A percentile compares a stretch with the other conserved stretches of the same genome.
Conservation (phyloP, 2,888 invertebrate genomes). For the Pristionchus fissidentatus region DNA sequence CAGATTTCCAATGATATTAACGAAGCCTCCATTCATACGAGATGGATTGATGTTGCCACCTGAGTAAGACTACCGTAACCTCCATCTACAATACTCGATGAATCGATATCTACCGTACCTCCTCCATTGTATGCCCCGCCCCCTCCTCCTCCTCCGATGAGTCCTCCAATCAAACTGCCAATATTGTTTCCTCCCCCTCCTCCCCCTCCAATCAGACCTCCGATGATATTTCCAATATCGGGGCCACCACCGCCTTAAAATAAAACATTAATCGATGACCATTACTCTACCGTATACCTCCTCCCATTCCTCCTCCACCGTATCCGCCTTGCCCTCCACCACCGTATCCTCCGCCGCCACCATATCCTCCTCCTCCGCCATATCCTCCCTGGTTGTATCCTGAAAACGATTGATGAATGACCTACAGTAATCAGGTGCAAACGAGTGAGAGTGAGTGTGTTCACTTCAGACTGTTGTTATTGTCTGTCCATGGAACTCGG, state of each 20-base stretch:
- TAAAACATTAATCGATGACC: not conserved
- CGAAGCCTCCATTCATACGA: conserved; percentile 70
- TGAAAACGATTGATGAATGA: not conserved
- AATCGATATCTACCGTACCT: conserved; percentile 51
- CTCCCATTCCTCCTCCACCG: conserved; percentile 56
- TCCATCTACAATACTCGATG: not conserved
- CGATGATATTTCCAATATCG: conserved; percentile 64
- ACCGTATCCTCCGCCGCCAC: not conserved
- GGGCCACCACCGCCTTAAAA: conserved; percentile 53
- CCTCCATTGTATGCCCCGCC: conserved; percentile 67
- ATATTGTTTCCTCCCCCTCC: conserved; percentile 56
- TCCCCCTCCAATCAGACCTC: conserved; percentile 68
- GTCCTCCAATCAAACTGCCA: conserved; percentile 64
- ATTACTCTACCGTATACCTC: conserved; percentile 50
- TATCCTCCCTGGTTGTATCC: conserved; percentile 49
- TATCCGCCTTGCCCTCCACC: conserved; percentile 41
- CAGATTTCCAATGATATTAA: conserved; percentile 71
- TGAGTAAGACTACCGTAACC: no score
- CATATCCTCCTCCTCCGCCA: conserved; percentile 48
- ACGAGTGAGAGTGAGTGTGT: not conserved
- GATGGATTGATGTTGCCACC: conserved; percentile 70
- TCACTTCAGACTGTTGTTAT: not conserved
- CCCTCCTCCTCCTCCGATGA: conserved; percentile 68
- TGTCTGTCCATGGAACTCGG: not conserved
- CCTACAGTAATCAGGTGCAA: no score